Conservation (phyloP, 1,140 invertebrate genomes). For the Neuroterus valhalla region DNA sequence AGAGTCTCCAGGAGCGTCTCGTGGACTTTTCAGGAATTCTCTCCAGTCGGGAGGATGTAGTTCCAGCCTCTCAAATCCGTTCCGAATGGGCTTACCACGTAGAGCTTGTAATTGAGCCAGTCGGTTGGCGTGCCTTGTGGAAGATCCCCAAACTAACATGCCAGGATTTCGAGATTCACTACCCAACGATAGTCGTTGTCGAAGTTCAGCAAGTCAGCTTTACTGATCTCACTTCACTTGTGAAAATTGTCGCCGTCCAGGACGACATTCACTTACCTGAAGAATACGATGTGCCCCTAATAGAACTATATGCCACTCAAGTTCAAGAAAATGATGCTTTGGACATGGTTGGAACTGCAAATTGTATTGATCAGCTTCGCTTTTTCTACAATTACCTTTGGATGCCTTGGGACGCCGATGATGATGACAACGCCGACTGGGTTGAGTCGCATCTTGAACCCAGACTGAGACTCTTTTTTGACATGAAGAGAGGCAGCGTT, state of each 20-base stretch:
- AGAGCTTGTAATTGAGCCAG: constrained; percentile 77
- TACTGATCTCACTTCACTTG: constrained; percentile 72
- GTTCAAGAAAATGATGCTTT: constrained; percentile 75
- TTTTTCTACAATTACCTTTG: constrained; percentile 79
- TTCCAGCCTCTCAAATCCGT: constrained; percentile 74
- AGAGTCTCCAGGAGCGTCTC: constrained; percentile 76
- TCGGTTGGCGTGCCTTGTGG: constrained; percentile 80
- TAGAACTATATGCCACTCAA: constrained; percentile 78
- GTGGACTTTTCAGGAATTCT: constrained; percentile 76
- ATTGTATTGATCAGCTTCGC: constrained; percentile 69
- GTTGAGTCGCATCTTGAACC: constrained; percentile 75
- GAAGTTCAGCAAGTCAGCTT: constrained; percentile 75
- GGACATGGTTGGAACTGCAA: constrained; percentile 73
- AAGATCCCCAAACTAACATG: constrained; percentile 78
- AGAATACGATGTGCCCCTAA: constrained; percentile 75
- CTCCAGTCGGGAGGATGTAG: constrained; percentile 64
- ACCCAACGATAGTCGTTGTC: constrained; percentile 78
- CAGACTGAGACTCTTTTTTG: constrained; percentile 76
- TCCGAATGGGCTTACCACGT: constrained; percentile 77
- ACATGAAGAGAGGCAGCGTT: constrained; percentile 75
- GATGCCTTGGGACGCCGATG: constrained; percentile 81
- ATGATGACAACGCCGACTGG: constrained; percentile 77
- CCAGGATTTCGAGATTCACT: constrained; percentile 76
- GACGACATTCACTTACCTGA: constrained; percentile 78
- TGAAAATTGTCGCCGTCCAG: constrained; percentile 77